Percentiles rank a stretch among this genome's conserved stretches.
Evolutionary conservation across 1,140 invertebrate species (phyloP).

Genomic region (Heliconius hermathena): DNA sequence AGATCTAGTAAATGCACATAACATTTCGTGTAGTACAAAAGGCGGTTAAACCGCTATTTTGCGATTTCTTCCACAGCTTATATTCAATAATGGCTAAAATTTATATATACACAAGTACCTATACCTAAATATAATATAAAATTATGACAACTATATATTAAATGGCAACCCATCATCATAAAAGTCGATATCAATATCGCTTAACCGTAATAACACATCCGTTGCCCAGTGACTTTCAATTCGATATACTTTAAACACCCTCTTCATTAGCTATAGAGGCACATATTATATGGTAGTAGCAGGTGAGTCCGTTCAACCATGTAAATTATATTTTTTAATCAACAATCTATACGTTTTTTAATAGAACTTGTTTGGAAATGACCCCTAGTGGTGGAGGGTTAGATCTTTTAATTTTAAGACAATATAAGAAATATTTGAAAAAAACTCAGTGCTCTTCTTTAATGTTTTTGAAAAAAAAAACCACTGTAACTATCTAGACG

Average conservation of each 20-base stretch:
- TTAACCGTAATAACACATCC: not conserved
- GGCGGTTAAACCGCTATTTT: too few relatives aligned
- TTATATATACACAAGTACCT: not conserved
- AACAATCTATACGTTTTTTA: constrained; percentile 20
- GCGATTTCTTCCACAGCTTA: too few relatives aligned
- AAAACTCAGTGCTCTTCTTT: not conserved
- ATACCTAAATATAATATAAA: not conserved
- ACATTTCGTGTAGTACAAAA: too few relatives aligned
- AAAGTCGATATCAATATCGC: not conserved
- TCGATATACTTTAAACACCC: constrained; percentile 15
- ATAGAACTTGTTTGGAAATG: constrained; percentile 8
- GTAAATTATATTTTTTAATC: constrained; percentile 19
- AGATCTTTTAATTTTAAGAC: not conserved
- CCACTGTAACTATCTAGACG: too few relatives aligned
- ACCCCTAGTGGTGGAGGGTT: not conserved
- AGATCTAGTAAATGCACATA: too few relatives aligned
- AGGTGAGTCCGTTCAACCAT: constrained; percentile 14
- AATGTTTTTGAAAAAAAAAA: not conserved
- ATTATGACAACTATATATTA: not conserved
- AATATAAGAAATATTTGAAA: not conserved
- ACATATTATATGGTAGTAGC: constrained; percentile 4
- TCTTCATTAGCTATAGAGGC: constrained; percentile 17
- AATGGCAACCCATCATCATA: constrained; percentile 2
- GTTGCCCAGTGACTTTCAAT: constrained; percentile 10
- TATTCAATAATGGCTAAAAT: too few relatives aligned